Evolutionary conservation across 2,113 vertebrate species (phyloP).

Genomic region (Micronisus gabar): DNA sequence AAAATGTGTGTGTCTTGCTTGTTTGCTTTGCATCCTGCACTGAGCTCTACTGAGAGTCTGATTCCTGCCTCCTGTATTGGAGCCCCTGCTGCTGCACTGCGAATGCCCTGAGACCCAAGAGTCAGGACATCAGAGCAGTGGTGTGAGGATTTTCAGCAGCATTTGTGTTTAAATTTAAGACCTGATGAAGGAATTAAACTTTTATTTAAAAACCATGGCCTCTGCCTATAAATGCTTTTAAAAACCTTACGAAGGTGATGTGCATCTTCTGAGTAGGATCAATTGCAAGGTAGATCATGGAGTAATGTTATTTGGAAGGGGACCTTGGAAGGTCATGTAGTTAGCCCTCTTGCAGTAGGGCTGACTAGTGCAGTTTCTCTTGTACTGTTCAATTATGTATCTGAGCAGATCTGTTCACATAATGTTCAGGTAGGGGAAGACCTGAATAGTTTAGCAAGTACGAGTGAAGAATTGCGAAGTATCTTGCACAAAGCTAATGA

Average conservation of each 20-base stretch:
- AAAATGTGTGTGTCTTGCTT: slow-evolving; percentile 5
- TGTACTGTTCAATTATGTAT: not conserved
- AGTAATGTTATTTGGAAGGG: not conserved
- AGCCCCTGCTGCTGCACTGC: slow-evolving; percentile 17
- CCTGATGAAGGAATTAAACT: slow-evolving; percentile 68
- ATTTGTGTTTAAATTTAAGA: slow-evolving; percentile 59
- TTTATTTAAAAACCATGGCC: slow-evolving; percentile 49
- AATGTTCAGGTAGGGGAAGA: not conserved
- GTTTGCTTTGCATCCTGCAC: slow-evolving; percentile 32
- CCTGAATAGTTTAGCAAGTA: not conserved
- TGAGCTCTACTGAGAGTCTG: slow-evolving; percentile 9
- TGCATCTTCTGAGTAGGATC: not conserved
- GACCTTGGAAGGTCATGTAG: not conserved
- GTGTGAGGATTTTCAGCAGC: slow-evolving; percentile 11
- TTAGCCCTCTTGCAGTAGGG: not conserved
- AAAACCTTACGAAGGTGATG: not conserved
- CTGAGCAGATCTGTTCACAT: not conserved
- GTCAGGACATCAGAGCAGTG: not conserved
- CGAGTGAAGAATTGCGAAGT: not conserved
- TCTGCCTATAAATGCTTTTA: not conserved
- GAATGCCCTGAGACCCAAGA: not conserved
- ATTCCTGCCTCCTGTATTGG: slow-evolving; percentile 11
- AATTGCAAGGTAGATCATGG: not conserved
- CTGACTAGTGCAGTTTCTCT: not conserved
- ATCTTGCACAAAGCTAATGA: not conserved